Percentiles rank a stretch among this genome's conserved stretches.
These are phyloP conservation scores for Calypte anna DNA, from an alignment of 2,113 vertebrate species.

Conservation along the genomic window DNA sequence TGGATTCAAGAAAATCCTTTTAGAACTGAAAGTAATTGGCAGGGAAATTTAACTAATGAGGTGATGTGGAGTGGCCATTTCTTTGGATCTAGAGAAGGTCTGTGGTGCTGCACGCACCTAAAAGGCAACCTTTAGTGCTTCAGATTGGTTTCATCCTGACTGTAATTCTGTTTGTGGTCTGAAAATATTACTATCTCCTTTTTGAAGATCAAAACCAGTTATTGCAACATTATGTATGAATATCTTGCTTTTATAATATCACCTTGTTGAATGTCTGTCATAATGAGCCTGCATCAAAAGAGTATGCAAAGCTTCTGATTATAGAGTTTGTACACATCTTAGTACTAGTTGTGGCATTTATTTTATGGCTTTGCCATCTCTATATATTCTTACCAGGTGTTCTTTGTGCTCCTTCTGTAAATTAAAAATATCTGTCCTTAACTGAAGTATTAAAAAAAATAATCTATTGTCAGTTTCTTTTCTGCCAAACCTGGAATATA, in stretches of 20 bases:
- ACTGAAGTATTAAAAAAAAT: neutral
- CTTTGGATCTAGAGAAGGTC: neutral
- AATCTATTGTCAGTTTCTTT: neutral
- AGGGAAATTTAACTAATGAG: conserved; percentile 23
- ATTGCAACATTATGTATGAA: neutral
- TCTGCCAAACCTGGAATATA: neutral
- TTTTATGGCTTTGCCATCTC: conserved; percentile 18
- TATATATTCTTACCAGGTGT: neutral
- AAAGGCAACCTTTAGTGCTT: neutral
- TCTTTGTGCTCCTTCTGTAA: neutral
- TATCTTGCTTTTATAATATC: neutral
- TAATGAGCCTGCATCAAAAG: neutral
- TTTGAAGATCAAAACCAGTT: neutral
- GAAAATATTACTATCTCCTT: neutral
- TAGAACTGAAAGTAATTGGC: conserved; percentile 12
- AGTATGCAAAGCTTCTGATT: neutral
- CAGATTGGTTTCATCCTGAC: neutral
- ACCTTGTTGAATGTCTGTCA: neutral
- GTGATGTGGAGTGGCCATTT: neutral
- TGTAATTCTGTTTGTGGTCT: neutral
- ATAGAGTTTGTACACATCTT: neutral
- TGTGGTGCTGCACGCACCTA: neutral
- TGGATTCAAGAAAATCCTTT: conserved; percentile 45
- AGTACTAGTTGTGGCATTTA: neutral
- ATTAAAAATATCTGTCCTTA: conserved; percentile 14